Evolutionary conservation across 2,113 vertebrate species (phyloP), one percentile per base, ranked within the genome.

Genomic region (Octodon degus): DNA sequence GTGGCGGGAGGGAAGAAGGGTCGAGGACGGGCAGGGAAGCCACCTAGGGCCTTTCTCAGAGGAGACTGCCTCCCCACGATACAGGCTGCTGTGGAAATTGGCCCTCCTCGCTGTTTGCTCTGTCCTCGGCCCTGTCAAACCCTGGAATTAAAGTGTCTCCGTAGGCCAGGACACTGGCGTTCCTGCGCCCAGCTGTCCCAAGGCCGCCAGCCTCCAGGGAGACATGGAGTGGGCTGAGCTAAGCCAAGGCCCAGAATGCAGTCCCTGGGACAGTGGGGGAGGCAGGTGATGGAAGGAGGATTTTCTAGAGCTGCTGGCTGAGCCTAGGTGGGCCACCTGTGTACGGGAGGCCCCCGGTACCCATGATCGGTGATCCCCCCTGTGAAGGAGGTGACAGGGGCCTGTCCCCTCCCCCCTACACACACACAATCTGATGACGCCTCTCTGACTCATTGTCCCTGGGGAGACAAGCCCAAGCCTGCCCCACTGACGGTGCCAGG

Each of bases 31-130:
- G 50, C 53, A 7, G 76, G 47, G 25, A 53, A 19, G 77, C 43
- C 10, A 13, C 40, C n/a, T 43, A 11, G 3, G 89, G 43, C 16
- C 2, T 5, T n/a, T 34, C 47, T 22, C 14, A 58, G 67, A 50
- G 25, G 77, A 17, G 4, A 20, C n/a, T 24, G 24, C 34, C 12
- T 24, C 10, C 20, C n/a, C n/a, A 24, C 0, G 37, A 40, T 74
- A 10, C n/a, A 40, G 37, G 8, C 9, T 16, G 10, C 34, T 0
- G 1, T 2, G 43, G 70, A 34, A 40, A 0, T 30, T 24, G 8
- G 53, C 13, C 24, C 50, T 80, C 55, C 7, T 34, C 2, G 3
- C 6, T 47, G 7, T 11, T 25, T 34, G 17, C 9, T 34, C 17
- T 50, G 0, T 67, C 62, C 34, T 37, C 1, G 6, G 47, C 62